Evolutionary conservation across 2,888 invertebrate genomes (phyloP), one percentile per base, ranked within the genome.

Genomic region (Pandemis heparana): DNA sequence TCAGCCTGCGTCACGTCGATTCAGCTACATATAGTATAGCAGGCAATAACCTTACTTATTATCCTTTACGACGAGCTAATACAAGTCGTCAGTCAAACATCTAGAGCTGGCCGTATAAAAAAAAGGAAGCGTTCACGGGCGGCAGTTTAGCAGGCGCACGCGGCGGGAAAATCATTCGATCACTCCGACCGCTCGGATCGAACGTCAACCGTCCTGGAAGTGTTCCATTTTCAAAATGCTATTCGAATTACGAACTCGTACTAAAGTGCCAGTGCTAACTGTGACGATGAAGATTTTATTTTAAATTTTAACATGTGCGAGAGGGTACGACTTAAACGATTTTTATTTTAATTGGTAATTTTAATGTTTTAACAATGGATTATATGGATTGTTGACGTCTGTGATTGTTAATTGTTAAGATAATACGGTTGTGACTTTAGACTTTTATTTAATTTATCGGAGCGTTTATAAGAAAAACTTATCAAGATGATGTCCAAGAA

Each of bases 401-500:
- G 74, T 70, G 74, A 70, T 74, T 71, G 48, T 67, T 69, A 59
- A 60, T 74, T n/a, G 46, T 74, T 74, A 74, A 71, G 71, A 65
- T 65, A 43, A 70, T 67, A 63, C 62, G 71, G 74, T 74, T 71
- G 70, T 71, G 74, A 71, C 16, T 53, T 56, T 64, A 69, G 75
- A 74, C 71, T 75, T 66, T 74, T 66, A 79, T 80, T 77, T 69
- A 78, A 71, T 76, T 78, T 71, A 70, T 51, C 70, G 68, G 67
- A 70, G 69, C 75, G 74, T 80, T 80, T 77, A 77, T 64, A 77
- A 77, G 74, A 84, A 77, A 32, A 89, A 66, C 84, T 87, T 85
- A 84, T 89, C 92, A 95, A 95, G 90, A 95, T 95, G 95, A 97
- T 97, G 97, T 96, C 97, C 88, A 97, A 96, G 87, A 97, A 96